Conservation (phyloP, 2,113 vertebrate genomes). For the Lathamus discolor region DNA sequence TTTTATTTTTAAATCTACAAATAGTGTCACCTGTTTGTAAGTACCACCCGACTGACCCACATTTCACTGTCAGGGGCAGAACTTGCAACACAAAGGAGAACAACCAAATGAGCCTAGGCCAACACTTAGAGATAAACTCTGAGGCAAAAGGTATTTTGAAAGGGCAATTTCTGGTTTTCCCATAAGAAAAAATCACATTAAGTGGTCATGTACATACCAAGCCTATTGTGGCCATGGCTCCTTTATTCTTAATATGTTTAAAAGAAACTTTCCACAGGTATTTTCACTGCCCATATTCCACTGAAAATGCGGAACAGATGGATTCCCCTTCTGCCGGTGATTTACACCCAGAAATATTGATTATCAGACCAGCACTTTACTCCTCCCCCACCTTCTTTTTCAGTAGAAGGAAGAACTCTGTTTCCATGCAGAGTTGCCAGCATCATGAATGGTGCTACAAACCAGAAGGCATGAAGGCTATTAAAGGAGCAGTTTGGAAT, state of each 20-base stretch:
- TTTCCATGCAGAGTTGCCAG: conserved; percentile 56
- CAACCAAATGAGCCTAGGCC: neutral
- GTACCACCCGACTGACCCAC: neutral
- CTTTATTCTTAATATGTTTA: neutral
- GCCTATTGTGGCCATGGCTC: neutral
- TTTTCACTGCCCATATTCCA: neutral
- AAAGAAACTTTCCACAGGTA: neutral
- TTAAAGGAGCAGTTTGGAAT: conserved; percentile 45
- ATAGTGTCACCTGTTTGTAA: neutral
- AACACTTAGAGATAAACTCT: neutral
- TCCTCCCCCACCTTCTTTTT: neutral
- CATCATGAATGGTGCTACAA: conserved; percentile 65
- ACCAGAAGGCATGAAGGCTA: neutral
- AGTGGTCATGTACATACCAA: neutral
- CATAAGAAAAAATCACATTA: neutral
- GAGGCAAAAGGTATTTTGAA: neutral
- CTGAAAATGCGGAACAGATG: neutral
- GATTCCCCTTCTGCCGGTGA: neutral
- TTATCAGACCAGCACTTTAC: neutral
- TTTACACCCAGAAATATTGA: neutral
- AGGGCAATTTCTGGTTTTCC: neutral
- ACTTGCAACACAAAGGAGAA: neutral
- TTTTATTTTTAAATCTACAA: neutral
- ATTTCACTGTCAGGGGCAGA: neutral
- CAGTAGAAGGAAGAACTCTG: neutral